Conservation (phyloP, 2,113 vertebrate species). For the Brachyhypopomus gauderio region DNA sequence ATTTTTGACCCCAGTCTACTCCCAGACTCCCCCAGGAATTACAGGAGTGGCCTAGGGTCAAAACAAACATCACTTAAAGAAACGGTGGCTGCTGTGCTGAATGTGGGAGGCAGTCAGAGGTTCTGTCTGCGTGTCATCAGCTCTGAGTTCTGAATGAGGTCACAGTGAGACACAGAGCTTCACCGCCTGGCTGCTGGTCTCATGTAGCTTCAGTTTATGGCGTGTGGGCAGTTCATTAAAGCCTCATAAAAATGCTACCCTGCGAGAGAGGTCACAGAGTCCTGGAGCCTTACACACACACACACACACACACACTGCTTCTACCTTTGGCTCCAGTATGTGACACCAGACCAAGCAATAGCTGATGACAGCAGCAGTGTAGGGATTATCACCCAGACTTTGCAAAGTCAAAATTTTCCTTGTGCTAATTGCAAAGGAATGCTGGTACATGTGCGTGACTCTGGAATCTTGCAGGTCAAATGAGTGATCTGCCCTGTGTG, state of each 20-base stretch:
- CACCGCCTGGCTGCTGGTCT: constrained; percentile 4
- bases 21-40: neutral
- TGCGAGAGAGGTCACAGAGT: constrained; percentile 24
- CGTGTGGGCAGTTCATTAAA: constrained; percentile 55
- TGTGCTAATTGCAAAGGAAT: constrained; percentile 26
- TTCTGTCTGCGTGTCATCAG: neutral
- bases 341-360: constrained; percentile 9
- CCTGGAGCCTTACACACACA: constrained; percentile 11
- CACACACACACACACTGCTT: constrained; percentile 7
- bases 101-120: neutral
- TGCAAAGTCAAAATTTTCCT: constrained; percentile 31
- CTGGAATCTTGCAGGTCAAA: neutral
- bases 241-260: constrained; percentile 34
- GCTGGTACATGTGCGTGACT: neutral
- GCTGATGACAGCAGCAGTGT: constrained; percentile 6
- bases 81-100: neutral
- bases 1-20: neutral
- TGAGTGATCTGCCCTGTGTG: too few relatives aligned
- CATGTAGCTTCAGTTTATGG: constrained; percentile 50
- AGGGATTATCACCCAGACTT: constrained; percentile 30
- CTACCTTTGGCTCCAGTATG: neutral
- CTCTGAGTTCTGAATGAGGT: constrained; percentile 6
- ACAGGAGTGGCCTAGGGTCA: neutral
- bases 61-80: neutral
- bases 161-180: constrained; percentile 6